Conservation (phyloP, 2,888 invertebrate genomes). For the Ferdinandea cuprea region DNA sequence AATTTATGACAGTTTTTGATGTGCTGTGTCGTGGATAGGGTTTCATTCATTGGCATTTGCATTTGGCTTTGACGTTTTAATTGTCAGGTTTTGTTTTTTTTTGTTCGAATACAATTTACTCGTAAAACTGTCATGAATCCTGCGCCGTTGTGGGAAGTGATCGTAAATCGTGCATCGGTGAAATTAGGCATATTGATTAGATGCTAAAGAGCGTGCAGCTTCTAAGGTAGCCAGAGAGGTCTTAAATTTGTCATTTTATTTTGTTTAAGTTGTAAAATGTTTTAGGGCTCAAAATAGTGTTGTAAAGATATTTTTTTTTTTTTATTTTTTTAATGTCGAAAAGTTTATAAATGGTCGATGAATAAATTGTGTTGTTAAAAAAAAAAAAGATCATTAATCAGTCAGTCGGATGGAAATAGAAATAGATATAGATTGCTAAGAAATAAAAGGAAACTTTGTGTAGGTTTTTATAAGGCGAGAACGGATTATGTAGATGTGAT, state of each 20-base stretch:
- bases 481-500: constrained; percentile 35
- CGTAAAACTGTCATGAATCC: constrained; percentile 48
- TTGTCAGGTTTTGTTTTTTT: constrained; percentile 28
- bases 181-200: constrained; percentile 63
- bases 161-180: constrained; percentile 52
- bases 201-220: constrained; percentile 54
- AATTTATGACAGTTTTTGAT: constrained; percentile 56
- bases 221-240: constrained; percentile 54
- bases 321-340: too few species aligned
- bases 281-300: constrained; percentile 8
- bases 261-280: constrained; percentile 7
- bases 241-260: constrained; percentile 49
- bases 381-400: constrained; percentile 39
- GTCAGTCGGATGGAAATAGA: constrained; percentile 11
- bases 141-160: constrained; percentile 44
- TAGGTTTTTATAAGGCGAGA: neutral
- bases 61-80: constrained; percentile 56
- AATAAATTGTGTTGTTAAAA: constrained; percentile 31
- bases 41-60: constrained; percentile 46
- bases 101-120: constrained; percentile 22
- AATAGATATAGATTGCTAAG: constrained; percentile 15
- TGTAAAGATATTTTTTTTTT: constrained; percentile 47
- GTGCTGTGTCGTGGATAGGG: constrained; percentile 5
- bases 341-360: constrained; percentile 50
- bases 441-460: constrained; percentile 5